Conservation (phyloP, 2,888 invertebrate genomes). For the Glomeris marginata region DNA sequence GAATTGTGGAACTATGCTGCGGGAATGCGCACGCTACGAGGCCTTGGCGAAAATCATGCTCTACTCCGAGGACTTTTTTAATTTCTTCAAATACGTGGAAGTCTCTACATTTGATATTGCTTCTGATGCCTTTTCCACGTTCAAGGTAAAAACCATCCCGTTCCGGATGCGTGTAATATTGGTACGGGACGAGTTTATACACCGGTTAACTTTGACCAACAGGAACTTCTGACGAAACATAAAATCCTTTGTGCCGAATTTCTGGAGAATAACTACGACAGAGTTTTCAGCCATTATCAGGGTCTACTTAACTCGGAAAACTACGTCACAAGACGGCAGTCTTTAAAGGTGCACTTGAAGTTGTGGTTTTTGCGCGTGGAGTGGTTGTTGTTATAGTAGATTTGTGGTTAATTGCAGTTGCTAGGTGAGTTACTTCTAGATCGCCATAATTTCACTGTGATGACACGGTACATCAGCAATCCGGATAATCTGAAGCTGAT, state of each 20-base stretch:
- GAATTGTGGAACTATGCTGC: constrained; percentile 97
- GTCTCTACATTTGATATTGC: constrained; percentile 99
- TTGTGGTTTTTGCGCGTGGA: constrained; percentile 14
- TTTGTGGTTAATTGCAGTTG: constrained; percentile 35
- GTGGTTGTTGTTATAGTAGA: neutral
- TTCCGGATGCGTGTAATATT: too few relatives aligned
- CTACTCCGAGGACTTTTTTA: constrained; percentile 95
- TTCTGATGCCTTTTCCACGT: constrained; percentile 99
- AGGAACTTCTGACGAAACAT: constrained; percentile 87
- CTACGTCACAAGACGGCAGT: constrained; percentile 97
- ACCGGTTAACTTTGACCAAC: too few relatives aligned
- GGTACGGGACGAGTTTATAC: too few relatives aligned
- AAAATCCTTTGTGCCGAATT: constrained; percentile 95
- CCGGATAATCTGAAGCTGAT: constrained; percentile 98
- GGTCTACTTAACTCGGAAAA: constrained; percentile 96
- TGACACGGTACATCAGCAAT: constrained; percentile 97
- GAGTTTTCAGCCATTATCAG: constrained; percentile 95
- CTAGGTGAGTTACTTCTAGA: constrained; percentile 93
- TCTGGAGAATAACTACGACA: constrained; percentile 96
- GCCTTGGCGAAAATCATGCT: constrained; percentile 97
- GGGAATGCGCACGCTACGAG: constrained; percentile 97
- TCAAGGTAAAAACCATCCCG: constrained; percentile 58
- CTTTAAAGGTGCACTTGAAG: constrained; percentile 51
- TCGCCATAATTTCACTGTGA: constrained; percentile 97
- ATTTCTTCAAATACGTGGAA: constrained; percentile 99